phyloP scores from a whole-genome alignment of 2,888 invertebrate species.

The Anorthoa munda region DNA sequence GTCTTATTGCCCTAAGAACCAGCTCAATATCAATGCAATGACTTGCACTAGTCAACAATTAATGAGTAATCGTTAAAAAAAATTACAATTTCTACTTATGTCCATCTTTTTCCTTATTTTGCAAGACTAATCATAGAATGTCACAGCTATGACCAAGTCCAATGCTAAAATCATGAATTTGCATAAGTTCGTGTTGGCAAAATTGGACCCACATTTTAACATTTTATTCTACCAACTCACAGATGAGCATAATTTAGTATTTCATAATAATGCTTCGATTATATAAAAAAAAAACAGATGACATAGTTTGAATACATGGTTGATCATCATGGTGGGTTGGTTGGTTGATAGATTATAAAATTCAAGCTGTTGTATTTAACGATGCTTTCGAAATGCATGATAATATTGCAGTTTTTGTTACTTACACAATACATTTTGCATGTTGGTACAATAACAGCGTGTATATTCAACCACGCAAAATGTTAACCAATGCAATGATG shows the following conservation, averaged over 20 bases:
- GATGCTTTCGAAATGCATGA: slow-evolving; percentile 35
- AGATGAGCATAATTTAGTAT: slow-evolving; percentile 31
- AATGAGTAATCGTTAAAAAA: slow-evolving; percentile 1
- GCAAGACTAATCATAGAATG: slow-evolving; percentile 18
- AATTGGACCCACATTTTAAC: slow-evolving; percentile 44
- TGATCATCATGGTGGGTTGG: no score
- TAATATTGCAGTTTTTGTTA: slow-evolving; percentile 32
- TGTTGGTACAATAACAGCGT: slow-evolving; percentile 26
- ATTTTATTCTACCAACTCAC: slow-evolving; percentile 10
- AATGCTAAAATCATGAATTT: slow-evolving; percentile 22
- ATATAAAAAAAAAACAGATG: slow-evolving; percentile 42
- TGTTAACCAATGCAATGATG: slow-evolving; percentile 26
- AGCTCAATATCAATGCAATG: neutral
- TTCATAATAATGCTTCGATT: slow-evolving; percentile 45
- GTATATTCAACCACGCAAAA: slow-evolving; percentile 35
- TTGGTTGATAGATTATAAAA: slow-evolving; percentile 36
- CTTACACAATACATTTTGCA: slow-evolving; percentile 43
- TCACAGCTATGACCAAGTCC: slow-evolving; percentile 29
- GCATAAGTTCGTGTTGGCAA: slow-evolving; percentile 5
- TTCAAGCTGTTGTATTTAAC: slow-evolving; percentile 12
- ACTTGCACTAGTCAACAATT: neutral
- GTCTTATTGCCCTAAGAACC: no score
- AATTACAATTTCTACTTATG: neutral
- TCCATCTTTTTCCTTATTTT: slow-evolving; percentile 10
- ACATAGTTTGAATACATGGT: slow-evolving; percentile 15